A percentile compares a stretch with the other conserved stretches of the same genome.
phyloP scores from a whole-genome alignment of 2,888 invertebrate species.

The Tachystola acroxantha region DNA sequence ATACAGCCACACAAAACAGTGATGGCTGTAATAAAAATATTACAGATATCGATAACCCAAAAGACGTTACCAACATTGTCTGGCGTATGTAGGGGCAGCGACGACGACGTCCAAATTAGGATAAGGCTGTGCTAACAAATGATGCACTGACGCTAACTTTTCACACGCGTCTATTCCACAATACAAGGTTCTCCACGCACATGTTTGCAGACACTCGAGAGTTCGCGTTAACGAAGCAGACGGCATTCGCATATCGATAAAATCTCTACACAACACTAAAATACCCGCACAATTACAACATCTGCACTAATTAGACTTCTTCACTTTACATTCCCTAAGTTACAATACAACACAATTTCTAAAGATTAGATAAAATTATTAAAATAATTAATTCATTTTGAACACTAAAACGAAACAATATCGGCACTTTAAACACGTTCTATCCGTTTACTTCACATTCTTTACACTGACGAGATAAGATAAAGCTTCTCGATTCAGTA shows the following conservation, averaged over 20 bases:
- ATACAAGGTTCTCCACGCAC: slow-evolving; percentile 48
- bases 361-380: background rate
- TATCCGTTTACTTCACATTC: slow-evolving; percentile 26
- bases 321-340: too few relatives aligned
- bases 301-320: too few relatives aligned
- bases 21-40: too few relatives aligned
- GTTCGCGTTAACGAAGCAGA: slow-evolving; percentile 46
- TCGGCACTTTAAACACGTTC: slow-evolving; percentile 5
- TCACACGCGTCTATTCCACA: slow-evolving; percentile 52
- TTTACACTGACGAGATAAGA: slow-evolving; percentile 37
- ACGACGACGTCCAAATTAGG: slow-evolving; percentile 57
- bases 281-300: background rate
- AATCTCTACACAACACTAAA: slow-evolving; percentile 1
- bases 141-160: slow-evolving; percentile 42
- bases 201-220: slow-evolving; percentile 48
- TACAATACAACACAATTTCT: too few relatives aligned
- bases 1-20: too few relatives aligned
- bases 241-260: slow-evolving; percentile 36
- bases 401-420: slow-evolving; percentile 6
- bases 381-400: background rate
- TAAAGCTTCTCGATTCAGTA: slow-evolving; percentile 40
- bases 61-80: slow-evolving; percentile 47
- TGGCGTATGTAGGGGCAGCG: slow-evolving; percentile 48
- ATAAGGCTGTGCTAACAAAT: slow-evolving; percentile 48
- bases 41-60: too few relatives aligned